phyloP scores from a whole-genome alignment of 1,140 invertebrate species.

The Apocrypta bakeri region DNA sequence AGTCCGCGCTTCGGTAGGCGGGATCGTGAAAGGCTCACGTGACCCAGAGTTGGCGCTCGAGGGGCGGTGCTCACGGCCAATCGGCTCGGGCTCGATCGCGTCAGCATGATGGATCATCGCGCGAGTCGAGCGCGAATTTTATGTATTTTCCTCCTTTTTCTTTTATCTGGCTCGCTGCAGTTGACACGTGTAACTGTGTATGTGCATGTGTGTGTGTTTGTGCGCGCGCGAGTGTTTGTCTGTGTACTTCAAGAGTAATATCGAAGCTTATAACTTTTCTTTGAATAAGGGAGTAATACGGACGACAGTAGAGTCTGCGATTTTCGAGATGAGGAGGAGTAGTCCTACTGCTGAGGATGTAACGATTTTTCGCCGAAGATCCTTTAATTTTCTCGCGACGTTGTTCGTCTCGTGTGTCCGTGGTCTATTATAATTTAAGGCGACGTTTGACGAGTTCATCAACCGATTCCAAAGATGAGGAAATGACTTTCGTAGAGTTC shows the following conservation, averaged over 20 bases:
- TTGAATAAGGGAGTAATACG: not conserved
- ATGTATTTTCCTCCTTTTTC: constrained; percentile 66
- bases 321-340: too few relatives aligned
- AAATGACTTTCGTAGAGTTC: not conserved
- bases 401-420: constrained; percentile 58
- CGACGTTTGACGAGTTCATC: constrained; percentile 69
- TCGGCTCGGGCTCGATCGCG: constrained; percentile 61
- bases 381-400: constrained; percentile 27
- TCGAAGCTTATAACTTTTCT: constrained; percentile 58
- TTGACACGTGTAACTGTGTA: constrained; percentile 70
- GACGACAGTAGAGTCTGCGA: too few relatives aligned
- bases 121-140: constrained; percentile 61
- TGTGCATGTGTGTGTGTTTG: not conserved
- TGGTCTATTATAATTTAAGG: constrained; percentile 65
- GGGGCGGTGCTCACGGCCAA: constrained; percentile 69
- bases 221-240: too few relatives aligned
- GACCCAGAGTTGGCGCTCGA: constrained; percentile 46
- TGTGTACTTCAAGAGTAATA: constrained; percentile 49
- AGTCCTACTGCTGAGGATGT: not conserved
- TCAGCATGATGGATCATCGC: constrained; percentile 72
- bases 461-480: constrained; percentile 39
- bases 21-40: constrained; percentile 64
- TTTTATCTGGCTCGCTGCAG: constrained; percentile 73
- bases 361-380: not conserved
- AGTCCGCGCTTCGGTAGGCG: constrained; percentile 22